These are phyloP conservation scores for Tamandua tetradactyla DNA, from an alignment of 2,797 vertebrate species.

Conservation along the genomic window DNA sequence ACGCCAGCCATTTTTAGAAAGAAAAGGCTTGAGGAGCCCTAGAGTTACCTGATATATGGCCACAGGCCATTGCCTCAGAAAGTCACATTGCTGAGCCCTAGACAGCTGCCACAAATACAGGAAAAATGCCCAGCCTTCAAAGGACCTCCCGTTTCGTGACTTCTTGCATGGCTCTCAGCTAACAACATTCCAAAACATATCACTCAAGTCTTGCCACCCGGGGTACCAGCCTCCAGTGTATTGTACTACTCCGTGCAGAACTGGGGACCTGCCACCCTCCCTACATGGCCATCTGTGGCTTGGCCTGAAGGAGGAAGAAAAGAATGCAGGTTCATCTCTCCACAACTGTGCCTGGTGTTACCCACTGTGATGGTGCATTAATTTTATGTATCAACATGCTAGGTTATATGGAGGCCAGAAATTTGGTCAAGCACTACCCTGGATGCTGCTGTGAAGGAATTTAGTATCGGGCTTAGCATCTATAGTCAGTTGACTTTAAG, in stretches of 20 bases:
- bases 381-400: no score
- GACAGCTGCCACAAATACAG: neutral
- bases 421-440: no score
- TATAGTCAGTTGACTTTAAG: no score
- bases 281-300: neutral
- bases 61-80: neutral
- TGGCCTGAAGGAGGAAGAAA: neutral
- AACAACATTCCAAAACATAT: neutral
- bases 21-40: neutral
- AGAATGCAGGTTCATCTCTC: neutral
- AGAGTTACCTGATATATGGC: neutral
- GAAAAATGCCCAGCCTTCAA: neutral
- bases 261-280: neutral
- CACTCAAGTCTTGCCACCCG: rapidly evolving
- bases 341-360: neutral
- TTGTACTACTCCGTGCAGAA: rapidly evolving
- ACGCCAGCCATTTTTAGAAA: neutral
- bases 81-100: neutral
- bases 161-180: neutral
- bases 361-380: no score
- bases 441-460: no score
- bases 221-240: neutral
- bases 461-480: no score
- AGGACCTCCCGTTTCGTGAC: neutral
- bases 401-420: no score